Percentiles rank a stretch among this genome's conserved stretches.
phyloP scores from a whole-genome alignment of 1,140 invertebrate species.

The Drosophila sp. region DNA sequence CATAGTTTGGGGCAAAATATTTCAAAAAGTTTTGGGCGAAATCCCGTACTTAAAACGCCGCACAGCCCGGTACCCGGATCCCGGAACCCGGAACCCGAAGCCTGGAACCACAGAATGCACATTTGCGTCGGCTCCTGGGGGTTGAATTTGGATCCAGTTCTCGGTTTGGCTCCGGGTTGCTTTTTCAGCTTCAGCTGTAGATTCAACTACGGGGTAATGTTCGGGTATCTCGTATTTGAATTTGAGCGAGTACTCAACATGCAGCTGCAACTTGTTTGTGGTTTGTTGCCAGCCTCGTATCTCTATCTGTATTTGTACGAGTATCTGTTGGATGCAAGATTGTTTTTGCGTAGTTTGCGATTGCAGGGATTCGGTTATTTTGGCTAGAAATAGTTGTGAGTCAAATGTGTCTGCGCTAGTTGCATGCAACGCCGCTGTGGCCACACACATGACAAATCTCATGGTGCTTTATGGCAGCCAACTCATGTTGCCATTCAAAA shows the following conservation, averaged over 20 bases:
- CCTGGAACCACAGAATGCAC: slow-evolving; percentile 68
- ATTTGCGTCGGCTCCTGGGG: slow-evolving; percentile 35
- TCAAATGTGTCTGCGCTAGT: slow-evolving; percentile 31
- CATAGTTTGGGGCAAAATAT: slow-evolving; percentile 72
- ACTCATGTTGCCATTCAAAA: slow-evolving; percentile 81
- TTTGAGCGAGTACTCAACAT: slow-evolving; percentile 22
- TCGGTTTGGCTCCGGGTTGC: not conserved
- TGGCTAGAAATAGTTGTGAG: slow-evolving; percentile 65
- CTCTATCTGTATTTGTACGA: not conserved
- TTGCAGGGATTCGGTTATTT: slow-evolving; percentile 52
- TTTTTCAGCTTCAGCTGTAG: slow-evolving; percentile 11
- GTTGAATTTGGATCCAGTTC: not conserved
- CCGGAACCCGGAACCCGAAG: too few species aligned
- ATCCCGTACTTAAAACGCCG: slow-evolving; percentile 46
- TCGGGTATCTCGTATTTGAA: slow-evolving; percentile 10
- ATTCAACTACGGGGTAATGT: not conserved
- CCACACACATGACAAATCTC: slow-evolving; percentile 71
- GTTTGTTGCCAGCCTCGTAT: slow-evolving; percentile 47
- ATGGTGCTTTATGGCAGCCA: slow-evolving; percentile 71
- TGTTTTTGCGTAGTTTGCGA: slow-evolving; percentile 55
- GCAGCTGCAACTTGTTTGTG: slow-evolving; percentile 78
- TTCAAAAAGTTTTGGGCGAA: slow-evolving; percentile 75
- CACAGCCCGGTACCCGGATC: too few species aligned
- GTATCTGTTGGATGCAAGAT: slow-evolving; percentile 64
- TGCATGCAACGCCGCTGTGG: slow-evolving; percentile 39